Evolutionary conservation across 2,797 vertebrate genomes (phyloP).

Genomic region (Gephyroberyx darwinii): DNA sequence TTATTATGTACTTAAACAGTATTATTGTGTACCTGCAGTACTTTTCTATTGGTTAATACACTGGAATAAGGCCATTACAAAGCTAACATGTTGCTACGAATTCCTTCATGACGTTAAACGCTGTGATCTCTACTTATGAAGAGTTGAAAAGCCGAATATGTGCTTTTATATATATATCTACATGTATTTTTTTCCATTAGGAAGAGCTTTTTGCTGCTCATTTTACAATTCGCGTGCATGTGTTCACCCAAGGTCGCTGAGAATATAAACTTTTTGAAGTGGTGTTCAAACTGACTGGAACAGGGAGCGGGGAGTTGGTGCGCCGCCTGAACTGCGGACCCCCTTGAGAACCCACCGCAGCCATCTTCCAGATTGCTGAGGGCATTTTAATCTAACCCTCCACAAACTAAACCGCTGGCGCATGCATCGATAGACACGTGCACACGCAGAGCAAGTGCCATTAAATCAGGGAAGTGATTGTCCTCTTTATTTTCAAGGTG

Average conservation of each 20-base stretch:
- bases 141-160: slow-evolving; percentile 6
- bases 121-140: background rate
- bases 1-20: background rate
- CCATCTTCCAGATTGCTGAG: slow-evolving; percentile 55
- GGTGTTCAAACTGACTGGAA: slow-evolving; percentile 45
- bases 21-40: background rate
- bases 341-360: slow-evolving; percentile 36
- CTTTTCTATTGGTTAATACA: background rate
- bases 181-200: slow-evolving; percentile 2
- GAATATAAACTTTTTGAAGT: slow-evolving; percentile 61
- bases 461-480: background rate
- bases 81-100: background rate
- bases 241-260: slow-evolving; percentile 53
- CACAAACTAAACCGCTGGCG: slow-evolving; percentile 31
- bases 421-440: slow-evolving; percentile 18
- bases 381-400: slow-evolving; percentile 60
- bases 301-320: slow-evolving; percentile 29
- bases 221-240: slow-evolving; percentile 21
- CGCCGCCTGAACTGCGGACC: slow-evolving; percentile 38
- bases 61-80: background rate
- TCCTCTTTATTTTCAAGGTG: background rate
- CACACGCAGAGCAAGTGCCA: background rate
- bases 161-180: background rate
- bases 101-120: slow-evolving; percentile 1
- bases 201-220: slow-evolving; percentile 17